Evolutionary conservation across 2,888 invertebrate genomes (phyloP).

Genomic region (Amitus sp.): DNA sequence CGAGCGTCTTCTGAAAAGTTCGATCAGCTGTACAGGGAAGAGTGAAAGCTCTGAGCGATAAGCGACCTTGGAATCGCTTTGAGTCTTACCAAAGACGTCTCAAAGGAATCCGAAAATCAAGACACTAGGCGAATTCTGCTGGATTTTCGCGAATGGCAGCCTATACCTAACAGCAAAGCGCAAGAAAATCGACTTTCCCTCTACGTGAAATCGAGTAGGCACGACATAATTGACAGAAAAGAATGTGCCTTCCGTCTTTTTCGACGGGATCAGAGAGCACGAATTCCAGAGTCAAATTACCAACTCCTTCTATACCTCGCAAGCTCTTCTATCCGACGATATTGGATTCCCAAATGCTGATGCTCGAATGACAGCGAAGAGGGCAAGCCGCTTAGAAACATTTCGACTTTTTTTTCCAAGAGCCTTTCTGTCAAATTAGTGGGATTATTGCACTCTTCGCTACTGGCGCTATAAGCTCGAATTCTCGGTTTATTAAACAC

Average conservation of each 20-base stretch:
- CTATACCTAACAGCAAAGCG: too few relatives aligned
- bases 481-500: slow-evolving; percentile 23
- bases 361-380: slow-evolving; percentile 39
- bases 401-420: slow-evolving; percentile 13
- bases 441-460: slow-evolving; percentile 44
- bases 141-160: too few relatives aligned
- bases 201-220: slow-evolving; percentile 20
- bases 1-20: slow-evolving; percentile 30
- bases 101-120: too few relatives aligned
- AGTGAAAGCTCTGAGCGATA: slow-evolving; percentile 34
- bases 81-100: too few relatives aligned
- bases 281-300: slow-evolving; percentile 57
- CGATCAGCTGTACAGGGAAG: slow-evolving; percentile 44
- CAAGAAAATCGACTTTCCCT: slow-evolving; percentile 8
- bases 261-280: slow-evolving; percentile 25
- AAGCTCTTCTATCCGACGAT: slow-evolving; percentile 46
- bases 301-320: slow-evolving; percentile 36
- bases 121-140: too few relatives aligned
- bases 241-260: slow-evolving; percentile 34
- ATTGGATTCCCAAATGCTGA: slow-evolving; percentile 58
- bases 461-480: slow-evolving; percentile 26
- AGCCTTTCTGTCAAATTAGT: slow-evolving; percentile 46
- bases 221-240: slow-evolving; percentile 14
- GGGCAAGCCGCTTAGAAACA: slow-evolving; percentile 11
- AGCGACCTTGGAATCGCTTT: too few relatives aligned